These are phyloP conservation scores for Antedon mediterranea DNA, from an alignment of 53 echinoderm and acorn worm species.

Conservation along the genomic window DNA sequence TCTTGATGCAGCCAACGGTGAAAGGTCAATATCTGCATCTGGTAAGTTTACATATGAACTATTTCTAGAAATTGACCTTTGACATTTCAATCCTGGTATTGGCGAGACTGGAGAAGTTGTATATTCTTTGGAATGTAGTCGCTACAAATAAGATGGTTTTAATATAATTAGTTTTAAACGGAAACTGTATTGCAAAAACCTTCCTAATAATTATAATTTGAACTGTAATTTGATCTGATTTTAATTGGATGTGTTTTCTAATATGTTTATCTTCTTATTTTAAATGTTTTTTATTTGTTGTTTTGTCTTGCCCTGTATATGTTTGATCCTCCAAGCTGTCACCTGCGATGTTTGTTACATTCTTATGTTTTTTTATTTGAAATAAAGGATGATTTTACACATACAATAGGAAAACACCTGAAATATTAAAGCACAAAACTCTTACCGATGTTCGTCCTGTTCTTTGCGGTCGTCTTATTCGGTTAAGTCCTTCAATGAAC, in stretches of 20 bases:
- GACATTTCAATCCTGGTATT: not conserved
- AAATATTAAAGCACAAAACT: not conserved
- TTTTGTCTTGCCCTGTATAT: too few species aligned
- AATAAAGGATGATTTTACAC: slow-evolving; percentile 1
- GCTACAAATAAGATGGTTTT: not conserved
- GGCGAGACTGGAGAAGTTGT: not conserved
- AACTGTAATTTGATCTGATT: too few species aligned
- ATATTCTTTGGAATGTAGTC: not conserved
- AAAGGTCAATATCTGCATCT: not conserved
- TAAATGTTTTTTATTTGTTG: too few species aligned
- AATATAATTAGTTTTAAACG: too few species aligned
- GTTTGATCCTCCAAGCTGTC: too few species aligned
- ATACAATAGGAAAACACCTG: not conserved
- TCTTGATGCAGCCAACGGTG: not conserved
- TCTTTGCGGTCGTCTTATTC: slow-evolving; percentile 25
- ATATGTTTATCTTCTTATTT: too few species aligned
- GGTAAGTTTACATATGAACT: not conserved
- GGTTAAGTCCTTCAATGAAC: slow-evolving; percentile 72
- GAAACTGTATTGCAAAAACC: too few species aligned
- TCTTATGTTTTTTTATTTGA: not conserved
- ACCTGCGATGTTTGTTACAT: too few species aligned
- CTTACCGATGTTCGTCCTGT: slow-evolving; percentile 17
- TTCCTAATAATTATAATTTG: too few species aligned
- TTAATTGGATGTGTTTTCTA: too few species aligned
- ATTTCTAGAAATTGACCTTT: not conserved